Evolutionary conservation across 1,140 invertebrate species (phyloP).

Genomic region (Drosophila teissieri): DNA sequence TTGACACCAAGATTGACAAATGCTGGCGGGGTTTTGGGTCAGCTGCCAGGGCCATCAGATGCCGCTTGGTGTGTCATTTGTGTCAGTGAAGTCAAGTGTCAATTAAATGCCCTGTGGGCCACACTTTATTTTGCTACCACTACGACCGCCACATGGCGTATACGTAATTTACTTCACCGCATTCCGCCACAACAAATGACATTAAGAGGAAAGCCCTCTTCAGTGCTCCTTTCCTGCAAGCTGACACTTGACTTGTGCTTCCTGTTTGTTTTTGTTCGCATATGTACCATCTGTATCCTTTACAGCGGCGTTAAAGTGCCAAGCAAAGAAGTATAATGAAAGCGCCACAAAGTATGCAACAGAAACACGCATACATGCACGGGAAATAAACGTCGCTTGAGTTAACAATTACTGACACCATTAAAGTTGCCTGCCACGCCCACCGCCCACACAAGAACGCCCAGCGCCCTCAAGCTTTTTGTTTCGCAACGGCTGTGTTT

Average conservation of each 20-base stretch:
- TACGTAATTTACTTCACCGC: slow-evolving; percentile 71
- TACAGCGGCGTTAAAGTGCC: slow-evolving; percentile 71
- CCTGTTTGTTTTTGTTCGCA: slow-evolving; percentile 42
- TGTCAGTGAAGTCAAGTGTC: slow-evolving; percentile 58
- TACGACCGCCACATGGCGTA: slow-evolving; percentile 61
- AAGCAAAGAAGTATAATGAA: slow-evolving; percentile 76
- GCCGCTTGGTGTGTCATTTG: slow-evolving; percentile 18
- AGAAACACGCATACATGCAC: slow-evolving; percentile 21
- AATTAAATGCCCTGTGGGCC: slow-evolving; percentile 61
- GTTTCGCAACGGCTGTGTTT: slow-evolving; percentile 59
- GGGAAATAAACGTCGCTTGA: slow-evolving; percentile 82
- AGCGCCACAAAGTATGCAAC: slow-evolving; percentile 76
- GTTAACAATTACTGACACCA: slow-evolving; percentile 83
- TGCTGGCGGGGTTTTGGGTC: slow-evolving; percentile 45
- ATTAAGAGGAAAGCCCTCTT: slow-evolving; percentile 17
- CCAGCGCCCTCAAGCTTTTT: slow-evolving; percentile 43
- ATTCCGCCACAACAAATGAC: slow-evolving; percentile 54
- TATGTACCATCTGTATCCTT: slow-evolving; percentile 63
- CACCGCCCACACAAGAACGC: slow-evolving; percentile 14
- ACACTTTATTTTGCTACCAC: slow-evolving; percentile 61
- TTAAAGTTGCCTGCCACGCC: slow-evolving; percentile 69
- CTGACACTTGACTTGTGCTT: slow-evolving; percentile 77
- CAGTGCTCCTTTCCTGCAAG: not conserved
- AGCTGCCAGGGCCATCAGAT: slow-evolving; percentile 6
- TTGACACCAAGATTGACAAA: slow-evolving; percentile 72